Conservation (phyloP, 2,797 vertebrate species). For the Sebastolobus alascanus region DNA sequence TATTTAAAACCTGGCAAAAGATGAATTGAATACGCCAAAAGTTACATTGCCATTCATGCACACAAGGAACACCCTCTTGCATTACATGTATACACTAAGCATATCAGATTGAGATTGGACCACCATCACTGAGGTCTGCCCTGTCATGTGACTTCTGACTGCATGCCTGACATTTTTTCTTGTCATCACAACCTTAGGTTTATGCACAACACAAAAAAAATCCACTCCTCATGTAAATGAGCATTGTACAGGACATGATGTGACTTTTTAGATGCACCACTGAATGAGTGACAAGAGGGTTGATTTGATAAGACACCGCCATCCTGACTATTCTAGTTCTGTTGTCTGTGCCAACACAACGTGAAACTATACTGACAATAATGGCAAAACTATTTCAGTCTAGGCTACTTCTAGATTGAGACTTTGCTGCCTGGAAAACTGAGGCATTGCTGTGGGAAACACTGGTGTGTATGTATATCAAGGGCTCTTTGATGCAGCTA, state of each 20-base stretch:
- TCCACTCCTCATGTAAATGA: background rate
- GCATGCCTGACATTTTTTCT: background rate
- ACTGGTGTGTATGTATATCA: constrained; percentile 40
- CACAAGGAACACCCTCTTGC: background rate
- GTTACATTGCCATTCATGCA: background rate
- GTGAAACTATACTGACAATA: background rate
- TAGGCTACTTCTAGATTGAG: constrained; percentile 11
- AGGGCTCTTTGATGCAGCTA: constrained; percentile 58
- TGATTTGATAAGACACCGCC: background rate
- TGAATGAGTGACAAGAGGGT: background rate
- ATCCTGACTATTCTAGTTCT: background rate
- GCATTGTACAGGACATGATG: background rate
- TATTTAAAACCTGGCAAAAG: background rate
- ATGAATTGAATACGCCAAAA: background rate
- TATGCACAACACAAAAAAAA: background rate
- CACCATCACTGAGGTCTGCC: background rate
- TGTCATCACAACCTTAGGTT: background rate
- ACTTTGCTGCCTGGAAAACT: constrained; percentile 24
- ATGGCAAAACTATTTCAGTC: background rate
- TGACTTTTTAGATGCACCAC: background rate
- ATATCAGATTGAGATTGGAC: background rate
- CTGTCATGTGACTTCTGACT: background rate
- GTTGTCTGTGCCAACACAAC: too few species aligned
- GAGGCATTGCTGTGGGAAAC: constrained; percentile 45
- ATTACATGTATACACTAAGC: background rate